phyloP scores from a whole-genome alignment of 2,113 vertebrate genomes.

The Tychaedon coryphoeus region DNA sequence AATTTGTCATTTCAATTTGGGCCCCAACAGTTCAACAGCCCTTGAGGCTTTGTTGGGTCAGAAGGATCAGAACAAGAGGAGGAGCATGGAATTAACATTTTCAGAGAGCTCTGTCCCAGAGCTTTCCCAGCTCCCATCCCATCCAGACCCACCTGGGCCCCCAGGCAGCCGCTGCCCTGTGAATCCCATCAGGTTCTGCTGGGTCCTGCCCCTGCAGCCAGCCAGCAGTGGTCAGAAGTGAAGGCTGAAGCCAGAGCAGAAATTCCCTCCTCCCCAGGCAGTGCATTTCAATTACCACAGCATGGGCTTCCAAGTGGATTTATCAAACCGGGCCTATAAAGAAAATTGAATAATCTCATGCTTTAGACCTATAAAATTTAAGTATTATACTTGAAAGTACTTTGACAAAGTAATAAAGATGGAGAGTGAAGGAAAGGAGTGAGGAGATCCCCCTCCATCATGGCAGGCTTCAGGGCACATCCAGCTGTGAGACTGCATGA shows the following conservation, averaged over 20 bases:
- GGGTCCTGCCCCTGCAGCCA: neutral
- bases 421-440: neutral
- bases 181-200: neutral
- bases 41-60: neutral
- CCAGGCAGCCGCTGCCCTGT: neutral
- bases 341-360: conserved; percentile 67
- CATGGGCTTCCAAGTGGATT: conserved; percentile 14
- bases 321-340: conserved; percentile 61
- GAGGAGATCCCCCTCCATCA: neutral
- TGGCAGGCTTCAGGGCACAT: neutral
- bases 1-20: conserved; percentile 32
- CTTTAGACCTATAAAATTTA: conserved; percentile 60
- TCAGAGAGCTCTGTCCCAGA: neutral
- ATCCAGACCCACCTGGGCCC: neutral
- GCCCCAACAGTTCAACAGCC: neutral
- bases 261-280: conserved; percentile 26
- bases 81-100: neutral
- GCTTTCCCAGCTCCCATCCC: neutral
- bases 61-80: neutral
- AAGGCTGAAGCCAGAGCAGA: neutral
- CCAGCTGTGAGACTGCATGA: neutral
- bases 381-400: conserved; percentile 57
- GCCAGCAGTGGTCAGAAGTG: neutral
- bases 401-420: conserved; percentile 60
- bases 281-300: conserved; percentile 45